Conservation (phyloP, 2,888 invertebrate species). For the Acanthoscelides obtectus region DNA sequence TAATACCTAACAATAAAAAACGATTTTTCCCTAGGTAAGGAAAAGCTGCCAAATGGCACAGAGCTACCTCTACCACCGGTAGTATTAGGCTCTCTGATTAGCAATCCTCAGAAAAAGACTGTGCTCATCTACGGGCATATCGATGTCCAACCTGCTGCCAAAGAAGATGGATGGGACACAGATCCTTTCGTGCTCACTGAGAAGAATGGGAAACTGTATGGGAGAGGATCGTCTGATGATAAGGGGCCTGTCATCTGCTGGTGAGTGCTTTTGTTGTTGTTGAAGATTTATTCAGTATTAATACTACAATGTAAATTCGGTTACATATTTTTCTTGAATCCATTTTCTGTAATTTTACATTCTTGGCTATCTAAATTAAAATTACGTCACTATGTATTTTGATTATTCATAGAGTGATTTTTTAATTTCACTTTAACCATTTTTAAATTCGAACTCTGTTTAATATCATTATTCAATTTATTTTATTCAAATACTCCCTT, state of each 20-base stretch:
- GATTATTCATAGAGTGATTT: too few species aligned
- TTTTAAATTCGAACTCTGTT: too few species aligned
- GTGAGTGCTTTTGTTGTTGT: conserved; percentile 46
- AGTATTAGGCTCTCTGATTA: conserved; percentile 73
- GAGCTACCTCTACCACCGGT: conserved; percentile 80
- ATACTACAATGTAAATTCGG: too few species aligned
- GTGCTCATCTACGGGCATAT: conserved; percentile 94
- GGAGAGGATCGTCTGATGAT: conserved; percentile 86
- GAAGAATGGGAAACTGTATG: conserved; percentile 83
- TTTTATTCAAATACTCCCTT: too few species aligned
- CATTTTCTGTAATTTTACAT: too few species aligned
- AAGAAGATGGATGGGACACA: conserved; percentile 92
- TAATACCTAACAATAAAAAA: too few species aligned
- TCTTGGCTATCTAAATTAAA: too few species aligned
- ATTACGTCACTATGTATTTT: too few species aligned
- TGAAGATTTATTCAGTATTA: too few species aligned
- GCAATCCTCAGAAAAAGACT: conserved; percentile 83
- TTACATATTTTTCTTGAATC: too few species aligned
- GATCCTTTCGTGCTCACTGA: conserved; percentile 91
- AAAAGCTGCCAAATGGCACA: conserved; percentile 66
- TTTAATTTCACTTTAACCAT: too few species aligned
- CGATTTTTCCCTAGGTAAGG: conserved; percentile 30
- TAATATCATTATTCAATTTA: too few species aligned
- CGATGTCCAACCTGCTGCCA: conserved; percentile 94
- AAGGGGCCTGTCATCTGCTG: conserved; percentile 92